phyloP scores from a whole-genome alignment of 2,797 vertebrate genomes.

The Sebastes glaucus region DNA sequence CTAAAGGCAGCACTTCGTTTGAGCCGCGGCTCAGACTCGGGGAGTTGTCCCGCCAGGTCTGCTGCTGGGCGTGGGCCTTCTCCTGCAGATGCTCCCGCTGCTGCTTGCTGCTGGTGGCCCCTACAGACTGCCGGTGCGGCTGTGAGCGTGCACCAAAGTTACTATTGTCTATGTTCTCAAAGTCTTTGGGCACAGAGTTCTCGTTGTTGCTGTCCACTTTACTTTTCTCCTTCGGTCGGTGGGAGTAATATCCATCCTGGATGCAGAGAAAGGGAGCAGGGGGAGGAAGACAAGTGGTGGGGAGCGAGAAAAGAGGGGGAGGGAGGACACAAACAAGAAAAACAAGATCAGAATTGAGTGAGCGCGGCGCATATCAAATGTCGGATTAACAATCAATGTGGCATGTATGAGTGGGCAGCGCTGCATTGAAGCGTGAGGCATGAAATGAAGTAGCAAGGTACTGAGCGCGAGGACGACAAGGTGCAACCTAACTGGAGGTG shows the following conservation, averaged over 20 bases:
- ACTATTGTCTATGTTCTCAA: constrained; percentile 97
- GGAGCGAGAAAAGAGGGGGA: constrained; percentile 9
- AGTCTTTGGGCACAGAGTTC: constrained; percentile 98
- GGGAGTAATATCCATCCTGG: constrained; percentile 95
- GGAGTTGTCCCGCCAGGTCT: constrained; percentile 77
- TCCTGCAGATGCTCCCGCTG: constrained; percentile 87
- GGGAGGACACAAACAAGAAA: constrained; percentile 54
- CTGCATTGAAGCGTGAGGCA: constrained; percentile 64
- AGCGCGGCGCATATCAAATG: constrained; percentile 69
- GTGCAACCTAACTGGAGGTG: constrained; percentile 62
- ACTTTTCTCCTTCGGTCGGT: constrained; percentile 96
- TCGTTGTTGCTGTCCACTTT: constrained; percentile 98
- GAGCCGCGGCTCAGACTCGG: constrained; percentile 81
- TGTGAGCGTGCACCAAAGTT: constrained; percentile 94
- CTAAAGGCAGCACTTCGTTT: constrained; percentile 82
- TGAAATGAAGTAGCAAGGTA: constrained; percentile 75
- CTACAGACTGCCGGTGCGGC: constrained; percentile 84
- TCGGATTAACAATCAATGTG: constrained; percentile 74
- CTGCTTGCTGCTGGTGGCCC: constrained; percentile 77
- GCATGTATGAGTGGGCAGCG: constrained; percentile 59
- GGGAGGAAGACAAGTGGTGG: constrained; percentile 12
- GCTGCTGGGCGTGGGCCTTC: constrained; percentile 86
- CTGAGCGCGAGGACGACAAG: constrained; percentile 57
- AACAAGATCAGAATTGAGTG: constrained; percentile 69
- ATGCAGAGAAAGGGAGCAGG: constrained; percentile 21